Percentiles rank a stretch among this genome's conserved stretches.
Conservation (phyloP, 1,140 invertebrate species). For the Drosophila dunni region DNA sequence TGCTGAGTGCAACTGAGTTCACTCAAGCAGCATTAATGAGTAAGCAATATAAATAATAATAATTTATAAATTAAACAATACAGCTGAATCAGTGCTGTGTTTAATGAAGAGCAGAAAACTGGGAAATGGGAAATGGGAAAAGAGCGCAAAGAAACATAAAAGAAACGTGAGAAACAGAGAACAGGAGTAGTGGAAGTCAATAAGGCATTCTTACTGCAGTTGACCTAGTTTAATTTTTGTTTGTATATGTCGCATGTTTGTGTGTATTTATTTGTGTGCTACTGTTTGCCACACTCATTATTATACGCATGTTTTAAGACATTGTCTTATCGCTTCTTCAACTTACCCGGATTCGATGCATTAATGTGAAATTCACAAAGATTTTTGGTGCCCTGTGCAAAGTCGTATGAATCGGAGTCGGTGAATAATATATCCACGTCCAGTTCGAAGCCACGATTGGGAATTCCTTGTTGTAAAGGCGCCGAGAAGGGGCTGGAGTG, state of each 20-base stretch:
- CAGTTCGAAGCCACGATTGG: conserved; percentile 91
- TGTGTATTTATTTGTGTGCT: background rate
- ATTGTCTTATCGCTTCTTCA: conserved; percentile 11
- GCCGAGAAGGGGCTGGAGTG: conserved; percentile 91
- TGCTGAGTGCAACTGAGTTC: conserved; percentile 17
- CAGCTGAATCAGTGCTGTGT: conserved; percentile 24
- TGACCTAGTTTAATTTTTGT: conserved; percentile 42
- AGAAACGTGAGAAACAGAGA: conserved; percentile 11
- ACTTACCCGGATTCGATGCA: conserved; percentile 86
- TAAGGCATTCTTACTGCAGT: conserved; percentile 14
- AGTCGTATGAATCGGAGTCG: conserved; percentile 92
- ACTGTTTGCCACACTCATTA: conserved; percentile 29
- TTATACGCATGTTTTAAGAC: conserved; percentile 25
- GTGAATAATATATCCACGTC: conserved; percentile 94
- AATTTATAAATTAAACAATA: conserved; percentile 53
- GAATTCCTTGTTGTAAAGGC: conserved; percentile 88
- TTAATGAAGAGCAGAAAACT: conserved; percentile 19
- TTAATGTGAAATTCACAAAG: conserved; percentile 90
- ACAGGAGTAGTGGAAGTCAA: conserved; percentile 13
- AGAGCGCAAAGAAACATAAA: background rate
- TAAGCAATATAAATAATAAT: conserved; percentile 69
- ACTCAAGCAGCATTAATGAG: conserved; percentile 49
- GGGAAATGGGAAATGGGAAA: background rate
- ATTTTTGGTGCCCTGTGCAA: conserved; percentile 86
- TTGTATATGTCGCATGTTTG: conserved; percentile 1